Evolutionary conservation across 2,888 invertebrate genomes (phyloP), one percentile per base, ranked within the genome.

Genomic region (Amphipoea oculea): DNA sequence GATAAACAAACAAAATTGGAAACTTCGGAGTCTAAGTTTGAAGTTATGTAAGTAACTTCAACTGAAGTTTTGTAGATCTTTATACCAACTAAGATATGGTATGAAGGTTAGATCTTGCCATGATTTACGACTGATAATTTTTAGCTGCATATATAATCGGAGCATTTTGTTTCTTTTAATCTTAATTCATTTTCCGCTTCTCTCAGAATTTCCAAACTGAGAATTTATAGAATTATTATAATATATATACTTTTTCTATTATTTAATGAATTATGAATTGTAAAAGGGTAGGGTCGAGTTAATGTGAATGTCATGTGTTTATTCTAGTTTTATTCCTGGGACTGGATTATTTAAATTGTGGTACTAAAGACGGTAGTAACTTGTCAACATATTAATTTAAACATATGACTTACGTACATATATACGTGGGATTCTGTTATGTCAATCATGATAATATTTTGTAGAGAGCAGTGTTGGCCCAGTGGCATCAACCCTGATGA

Each of bases 111-210:
- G 65, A 70, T 86, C 84, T 84, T 84, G 86, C 86, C 86, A 86
- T 84, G 81, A 65, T 74, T 72, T 60, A 66, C 42, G 86, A 86
- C 86, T 86, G 86, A 86, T 86, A 76, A 17, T 69, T 73, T 85
- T 81, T 84, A 86, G 63, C 57, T 76, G 72, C 57, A 36, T 65
- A 73, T 62, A 45, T 57, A 36, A 40, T 65, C 20, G 17, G 73
- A 76, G 51, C 23, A 20, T 51, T 40, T 78, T n/a, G n/a, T 63
- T 71, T 7, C 0, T 11, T 12, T 12, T 14, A 5, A 14, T 51
- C 40, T 75, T 29, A 79, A 65, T 0, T 29, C 23, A 40, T 62
- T 67, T 71, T 69, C 29, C 45, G 4, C 11, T 51, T 65, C 7
- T 17, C 51, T 71, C n/a, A n/a, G 14, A 51, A 63, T 73, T 57